These are phyloP conservation scores for Nyctalus aviator DNA, from an alignment of 2,797 vertebrate species.

Conservation along the genomic window DNA sequence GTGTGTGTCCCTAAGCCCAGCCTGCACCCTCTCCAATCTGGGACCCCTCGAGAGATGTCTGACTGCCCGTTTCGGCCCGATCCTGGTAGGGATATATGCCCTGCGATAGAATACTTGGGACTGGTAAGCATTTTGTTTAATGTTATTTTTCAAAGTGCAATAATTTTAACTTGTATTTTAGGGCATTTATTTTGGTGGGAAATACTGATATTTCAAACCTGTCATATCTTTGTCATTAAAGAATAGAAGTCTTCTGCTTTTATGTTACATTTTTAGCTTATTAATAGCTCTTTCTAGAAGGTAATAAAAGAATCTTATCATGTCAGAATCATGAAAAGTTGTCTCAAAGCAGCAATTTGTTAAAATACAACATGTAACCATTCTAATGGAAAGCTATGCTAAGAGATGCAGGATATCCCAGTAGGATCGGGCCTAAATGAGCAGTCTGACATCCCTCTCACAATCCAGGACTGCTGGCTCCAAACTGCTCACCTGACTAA, in stretches of 20 bases:
- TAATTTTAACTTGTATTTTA: slow-evolving; percentile 57
- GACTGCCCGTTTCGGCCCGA: no score
- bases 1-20: no score
- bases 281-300: slow-evolving; percentile 34
- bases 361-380: not conserved
- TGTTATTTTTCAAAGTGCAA: slow-evolving; percentile 50
- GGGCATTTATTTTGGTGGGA: slow-evolving; percentile 21
- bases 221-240: slow-evolving; percentile 31
- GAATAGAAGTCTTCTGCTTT: not conserved
- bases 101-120: not conserved
- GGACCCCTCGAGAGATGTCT: no score
- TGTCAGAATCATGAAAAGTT: not conserved
- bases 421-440: not conserved
- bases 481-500: no score
- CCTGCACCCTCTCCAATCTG: no score
- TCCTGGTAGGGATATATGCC: not conserved
- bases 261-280: slow-evolving; percentile 38
- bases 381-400: not conserved
- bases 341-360: slow-evolving; percentile 16
- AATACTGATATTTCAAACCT: slow-evolving; percentile 46
- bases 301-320: not conserved
- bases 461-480: no score
- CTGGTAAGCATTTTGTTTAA: slow-evolving; percentile 64
- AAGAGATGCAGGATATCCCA: not conserved
- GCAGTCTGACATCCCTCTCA: no score